Evolutionary conservation across 2,797 vertebrate genomes (phyloP), one percentile per base, ranked within the genome.

Genomic region (Lagocephalus sceleratus): DNA sequence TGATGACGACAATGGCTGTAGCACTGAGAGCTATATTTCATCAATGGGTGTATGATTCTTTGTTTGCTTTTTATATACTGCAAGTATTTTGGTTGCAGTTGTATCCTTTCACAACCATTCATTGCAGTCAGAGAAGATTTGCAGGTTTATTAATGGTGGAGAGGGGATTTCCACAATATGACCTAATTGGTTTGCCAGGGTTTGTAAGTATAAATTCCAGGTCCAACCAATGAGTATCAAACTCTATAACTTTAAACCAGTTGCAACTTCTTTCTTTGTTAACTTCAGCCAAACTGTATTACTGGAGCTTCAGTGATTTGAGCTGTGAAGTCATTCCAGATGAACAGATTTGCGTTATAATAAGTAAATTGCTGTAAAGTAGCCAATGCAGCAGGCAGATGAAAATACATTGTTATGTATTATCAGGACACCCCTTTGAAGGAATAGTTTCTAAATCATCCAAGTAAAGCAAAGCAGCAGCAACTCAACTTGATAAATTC

Each of bases 231-330:
- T 45, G 51, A 65, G 56, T 42, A 21, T 8, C 60, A 73, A 61
- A 47, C 8, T 20, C 38, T 32, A 51, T 54, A 51, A 26, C 55
- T 56, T 60, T 15, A 49, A 75, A 66, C 62, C 43, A 47, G 16
- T 54, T 69, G 25, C 54, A 58, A 51, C 41, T 63, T 70, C n/a
- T 67, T 60, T 23, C 23, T 4, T 32, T 16, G 50, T 56, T 60
- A 51, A 43, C 47, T 47, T 32, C 43, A 51, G 3, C 20, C 46
- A 46, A 59, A 61, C 41, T 54, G 57, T 57, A 41, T 9, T 63
- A 42, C 22, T 25, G 15, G 16, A 23, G 21, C 10, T 60, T 47
- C 4, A 9, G 26, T 43, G 14, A 52, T 17, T 49, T 55, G 6
- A 40, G n/a, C 22, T 63, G 54, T 48, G 26, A 66, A 54, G 32